Evolutionary conservation across 1,140 invertebrate genomes (phyloP).

Genomic region (Pseudomyrmex dendroicus): DNA sequence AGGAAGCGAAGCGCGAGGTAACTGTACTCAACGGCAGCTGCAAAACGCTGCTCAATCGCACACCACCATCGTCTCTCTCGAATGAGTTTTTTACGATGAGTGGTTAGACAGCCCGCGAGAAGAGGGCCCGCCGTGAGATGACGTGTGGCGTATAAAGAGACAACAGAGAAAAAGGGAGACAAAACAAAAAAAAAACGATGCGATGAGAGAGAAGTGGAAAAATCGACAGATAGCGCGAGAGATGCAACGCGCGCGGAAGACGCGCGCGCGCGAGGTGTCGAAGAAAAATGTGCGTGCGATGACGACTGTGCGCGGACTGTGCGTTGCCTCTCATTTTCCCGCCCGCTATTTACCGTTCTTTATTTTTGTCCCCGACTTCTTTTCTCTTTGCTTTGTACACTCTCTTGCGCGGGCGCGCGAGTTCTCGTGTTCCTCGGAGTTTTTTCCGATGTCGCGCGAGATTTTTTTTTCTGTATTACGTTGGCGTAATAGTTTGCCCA

Average conservation of each 20-base stretch:
- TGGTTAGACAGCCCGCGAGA: constrained; percentile 45
- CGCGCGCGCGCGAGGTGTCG: constrained; percentile 32
- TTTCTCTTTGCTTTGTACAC: not conserved
- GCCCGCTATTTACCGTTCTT: constrained; percentile 25
- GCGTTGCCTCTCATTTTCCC: constrained; percentile 32
- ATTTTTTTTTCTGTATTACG: not conserved
- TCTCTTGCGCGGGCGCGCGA: not conserved
- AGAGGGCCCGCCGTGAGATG: constrained; percentile 15
- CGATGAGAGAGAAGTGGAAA: constrained; percentile 28
- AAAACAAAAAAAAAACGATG: not conserved
- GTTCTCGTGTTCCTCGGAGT: not conserved
- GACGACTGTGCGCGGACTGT: constrained; percentile 26
- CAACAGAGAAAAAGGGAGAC: constrained; percentile 20
- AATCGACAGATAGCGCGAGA: constrained; percentile 38
- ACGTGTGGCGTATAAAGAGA: constrained; percentile 35
- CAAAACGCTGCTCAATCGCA: constrained; percentile 12
- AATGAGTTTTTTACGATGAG: constrained; percentile 66
- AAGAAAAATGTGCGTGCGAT: constrained; percentile 49
- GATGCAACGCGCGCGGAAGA: not conserved
- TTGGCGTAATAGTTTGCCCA: not conserved
- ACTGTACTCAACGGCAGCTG: constrained; percentile 32
- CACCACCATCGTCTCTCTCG: constrained; percentile 48
- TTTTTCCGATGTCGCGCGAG: not conserved
- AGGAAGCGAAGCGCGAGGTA: not conserved
- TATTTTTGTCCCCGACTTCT: not conserved